Conservation (phyloP, 2,888 invertebrate species). For the Ptilodon capucinus region DNA sequence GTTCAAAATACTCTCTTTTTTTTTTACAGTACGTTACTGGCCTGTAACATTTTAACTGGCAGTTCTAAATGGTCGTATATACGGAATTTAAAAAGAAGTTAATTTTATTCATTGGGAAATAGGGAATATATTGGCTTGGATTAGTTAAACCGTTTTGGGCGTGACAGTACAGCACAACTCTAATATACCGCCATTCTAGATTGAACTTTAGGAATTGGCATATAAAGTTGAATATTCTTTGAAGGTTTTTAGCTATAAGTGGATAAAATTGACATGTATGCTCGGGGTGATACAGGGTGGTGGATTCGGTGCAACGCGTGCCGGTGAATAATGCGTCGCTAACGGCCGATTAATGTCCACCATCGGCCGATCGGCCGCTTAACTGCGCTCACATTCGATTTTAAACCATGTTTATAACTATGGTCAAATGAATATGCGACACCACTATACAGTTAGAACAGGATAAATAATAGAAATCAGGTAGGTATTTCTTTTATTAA, state of each 20-base stretch:
- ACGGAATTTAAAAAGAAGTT: conserved; percentile 70
- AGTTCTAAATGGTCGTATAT: conserved; percentile 61
- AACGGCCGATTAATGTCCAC: conserved; percentile 78
- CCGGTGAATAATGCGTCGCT: conserved; percentile 79
- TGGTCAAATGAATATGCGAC: neutral
- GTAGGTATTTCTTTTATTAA: no score
- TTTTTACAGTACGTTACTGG: conserved; percentile 18
- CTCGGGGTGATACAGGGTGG: conserved; percentile 64
- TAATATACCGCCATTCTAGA: conserved; percentile 5
- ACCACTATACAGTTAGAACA: no score
- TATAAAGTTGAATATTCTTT: conserved; percentile 30
- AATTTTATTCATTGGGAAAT: conserved; percentile 77
- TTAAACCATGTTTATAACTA: neutral
- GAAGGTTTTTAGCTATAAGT: conserved; percentile 16
- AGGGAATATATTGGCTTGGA: conserved; percentile 79
- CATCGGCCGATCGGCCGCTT: conserved; percentile 57
- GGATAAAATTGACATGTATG: conserved; percentile 28
- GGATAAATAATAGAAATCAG: no score
- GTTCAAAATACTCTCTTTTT: conserved; percentile 16
- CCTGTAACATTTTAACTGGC: conserved; percentile 25
- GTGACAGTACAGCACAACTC: conserved; percentile 28
- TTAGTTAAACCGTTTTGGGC: conserved; percentile 65
- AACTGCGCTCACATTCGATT: neutral
- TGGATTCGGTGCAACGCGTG: conserved; percentile 73
- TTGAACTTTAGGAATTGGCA: neutral